These are phyloP conservation scores for Gephyroberyx darwinii DNA, from an alignment of 2,797 vertebrate species.

Conservation along the genomic window DNA sequence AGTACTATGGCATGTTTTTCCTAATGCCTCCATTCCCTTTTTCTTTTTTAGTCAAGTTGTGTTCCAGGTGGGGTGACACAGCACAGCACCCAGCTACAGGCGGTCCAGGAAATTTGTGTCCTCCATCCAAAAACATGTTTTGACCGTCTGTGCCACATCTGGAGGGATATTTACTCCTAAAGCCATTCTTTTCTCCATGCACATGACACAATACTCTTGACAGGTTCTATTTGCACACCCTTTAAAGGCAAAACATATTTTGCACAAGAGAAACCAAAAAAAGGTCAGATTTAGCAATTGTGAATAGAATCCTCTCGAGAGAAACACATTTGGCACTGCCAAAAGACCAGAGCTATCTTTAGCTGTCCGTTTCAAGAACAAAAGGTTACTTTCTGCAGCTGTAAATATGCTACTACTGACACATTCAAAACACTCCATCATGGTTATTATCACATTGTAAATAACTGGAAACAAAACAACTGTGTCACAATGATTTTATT, in stretches of 20 bases:
- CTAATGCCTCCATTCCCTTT: conserved; percentile 59
- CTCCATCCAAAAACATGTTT: conserved; percentile 92
- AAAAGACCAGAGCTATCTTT: conserved; percentile 79
- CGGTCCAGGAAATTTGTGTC: conserved; percentile 86
- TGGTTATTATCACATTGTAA: conserved; percentile 46
- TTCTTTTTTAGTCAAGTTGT: conserved; percentile 63
- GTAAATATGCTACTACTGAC: conserved; percentile 74
- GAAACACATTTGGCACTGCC: conserved; percentile 63
- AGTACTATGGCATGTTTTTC: conserved; percentile 78
- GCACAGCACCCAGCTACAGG: conserved; percentile 68
- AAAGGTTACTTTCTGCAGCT: conserved; percentile 72
- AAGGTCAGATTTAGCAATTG: conserved; percentile 71
- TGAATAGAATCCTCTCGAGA: conserved; percentile 66
- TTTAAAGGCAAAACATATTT: conserved; percentile 81
- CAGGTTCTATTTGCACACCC: conserved; percentile 73
- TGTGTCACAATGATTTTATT: conserved; percentile 48
- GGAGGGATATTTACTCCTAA: conserved; percentile 81
- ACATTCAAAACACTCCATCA: conserved; percentile 60
- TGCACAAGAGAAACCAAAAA: conserved; percentile 70
- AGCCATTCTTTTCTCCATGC: conserved; percentile 74
- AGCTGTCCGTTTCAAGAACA: conserved; percentile 74
- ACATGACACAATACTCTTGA: conserved; percentile 77
- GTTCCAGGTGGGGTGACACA: conserved; percentile 79
- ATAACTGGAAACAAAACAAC: conserved; percentile 59
- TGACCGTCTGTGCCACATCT: conserved; percentile 85